These are phyloP conservation scores for Conopomorpha cramerella DNA, from an alignment of 1,140 invertebrate genomes.

Conservation along the genomic window DNA sequence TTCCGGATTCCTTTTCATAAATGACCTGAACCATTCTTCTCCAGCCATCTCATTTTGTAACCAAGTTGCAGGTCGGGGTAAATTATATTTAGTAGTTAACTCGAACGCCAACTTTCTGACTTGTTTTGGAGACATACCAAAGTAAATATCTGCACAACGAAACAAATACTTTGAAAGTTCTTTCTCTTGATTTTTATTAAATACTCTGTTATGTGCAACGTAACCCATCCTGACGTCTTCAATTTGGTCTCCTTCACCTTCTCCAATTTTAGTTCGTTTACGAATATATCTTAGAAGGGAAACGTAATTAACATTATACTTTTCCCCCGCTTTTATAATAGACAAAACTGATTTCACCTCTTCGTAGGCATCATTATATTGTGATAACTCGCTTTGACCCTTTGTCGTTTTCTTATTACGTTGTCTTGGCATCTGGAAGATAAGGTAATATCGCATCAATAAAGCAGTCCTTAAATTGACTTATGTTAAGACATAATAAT, in stretches of 20 bases:
- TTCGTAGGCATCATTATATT: conserved; percentile 8
- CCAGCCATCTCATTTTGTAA: conserved; percentile 27
- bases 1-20: conserved; percentile 41
- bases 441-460: conserved; percentile 3
- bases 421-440: conserved; percentile 12
- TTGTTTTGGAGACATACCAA: conserved; percentile 18
- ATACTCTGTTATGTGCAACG: conserved; percentile 5
- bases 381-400: not conserved
- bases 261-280: not conserved
- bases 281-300: conserved; percentile 5
- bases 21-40: conserved; percentile 45
- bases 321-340: conserved; percentile 8
- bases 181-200: conserved; percentile 9
- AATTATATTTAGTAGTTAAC: conserved; percentile 21
- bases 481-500: too few species aligned
- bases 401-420: conserved; percentile 6
- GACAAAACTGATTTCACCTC: conserved; percentile 9
- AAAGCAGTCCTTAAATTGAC: too few species aligned
- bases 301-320: conserved; percentile 4
- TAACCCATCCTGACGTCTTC: conserved; percentile 5
- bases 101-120: conserved; percentile 37
- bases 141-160: conserved; percentile 10
- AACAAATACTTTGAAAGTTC: conserved; percentile 20
- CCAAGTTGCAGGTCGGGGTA: conserved; percentile 20
- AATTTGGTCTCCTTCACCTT: conserved; percentile 1